Evolutionary conservation across 2,113 vertebrate species (phyloP).

Genomic region (Mus musculus): GRCm39 chrX:67071001-67071500

Average conservation of each 20-base stretch:
- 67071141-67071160: not conserved
- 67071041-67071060: too few relatives aligned
- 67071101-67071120: not conserved
- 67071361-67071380: not conserved
- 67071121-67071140: not conserved
- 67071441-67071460: not conserved
- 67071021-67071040: too few relatives aligned
- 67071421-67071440: not conserved
- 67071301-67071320: not conserved
- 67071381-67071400: conserved; percentile 11
- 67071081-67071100: too few relatives aligned
- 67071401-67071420: not conserved
- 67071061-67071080: too few relatives aligned
- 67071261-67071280: not conserved
- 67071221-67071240: not conserved
- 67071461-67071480: not conserved
- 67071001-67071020: too few relatives aligned
- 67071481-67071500: not conserved
- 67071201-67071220: not conserved
- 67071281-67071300: not conserved
- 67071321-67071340: not conserved
- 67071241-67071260: not conserved
- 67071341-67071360: not conserved
- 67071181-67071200: not conserved
- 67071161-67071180: not conserved